These are phyloP conservation scores for Pantherophis alleghaniensis DNA, from an alignment of 2,797 vertebrate species.

Conservation along the genomic window DNA sequence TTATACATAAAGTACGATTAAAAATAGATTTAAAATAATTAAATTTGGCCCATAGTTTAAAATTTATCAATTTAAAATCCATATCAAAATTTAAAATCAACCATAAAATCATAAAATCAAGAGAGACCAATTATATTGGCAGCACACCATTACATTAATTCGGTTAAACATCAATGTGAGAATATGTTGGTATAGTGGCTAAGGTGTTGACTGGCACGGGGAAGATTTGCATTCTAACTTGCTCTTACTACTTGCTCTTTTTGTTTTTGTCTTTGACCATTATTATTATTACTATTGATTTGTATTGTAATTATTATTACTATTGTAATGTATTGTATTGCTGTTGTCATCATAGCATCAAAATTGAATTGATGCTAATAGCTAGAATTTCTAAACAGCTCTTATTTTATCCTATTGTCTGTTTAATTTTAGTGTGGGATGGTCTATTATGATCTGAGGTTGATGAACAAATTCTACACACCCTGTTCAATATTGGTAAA, in stretches of 20 bases:
- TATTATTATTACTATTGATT: background rate
- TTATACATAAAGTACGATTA: no score
- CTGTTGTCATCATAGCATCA: background rate
- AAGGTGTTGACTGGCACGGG: background rate
- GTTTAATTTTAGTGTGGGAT: background rate
- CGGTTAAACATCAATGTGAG: background rate
- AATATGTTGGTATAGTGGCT: background rate
- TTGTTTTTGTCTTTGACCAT: background rate
- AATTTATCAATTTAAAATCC: no score
- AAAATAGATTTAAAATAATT: no score
- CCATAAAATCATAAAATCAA: no score
- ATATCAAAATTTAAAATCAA: no score
- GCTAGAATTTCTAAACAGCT: background rate
- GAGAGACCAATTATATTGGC: background rate
- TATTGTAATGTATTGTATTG: background rate
- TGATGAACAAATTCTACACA: background rate
- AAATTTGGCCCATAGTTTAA: no score
- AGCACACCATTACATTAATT: background rate
- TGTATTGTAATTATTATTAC: background rate
- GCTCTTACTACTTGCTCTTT: background rate
- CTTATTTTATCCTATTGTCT: background rate
- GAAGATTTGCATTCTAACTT: background rate
- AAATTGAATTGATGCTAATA: background rate
- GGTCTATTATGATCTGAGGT: background rate
- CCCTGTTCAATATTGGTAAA: background rate